A percentile compares a stretch with the other conserved stretches of the same genome.
Conservation (phyloP, 2,113 vertebrate species). For the Pagrus major region DNA sequence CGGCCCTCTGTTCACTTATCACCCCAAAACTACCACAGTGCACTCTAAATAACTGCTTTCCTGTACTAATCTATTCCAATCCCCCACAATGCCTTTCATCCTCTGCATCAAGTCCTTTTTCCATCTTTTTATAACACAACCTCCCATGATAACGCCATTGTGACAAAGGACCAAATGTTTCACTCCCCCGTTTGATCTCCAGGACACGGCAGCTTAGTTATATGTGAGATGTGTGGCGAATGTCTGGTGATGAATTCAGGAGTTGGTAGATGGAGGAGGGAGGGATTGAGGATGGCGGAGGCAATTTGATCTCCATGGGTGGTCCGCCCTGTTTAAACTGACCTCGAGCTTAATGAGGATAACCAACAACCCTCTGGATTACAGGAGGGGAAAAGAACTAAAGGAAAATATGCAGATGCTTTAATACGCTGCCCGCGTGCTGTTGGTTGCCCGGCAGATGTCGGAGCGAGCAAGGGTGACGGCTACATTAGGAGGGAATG, state of each 20-base stretch:
- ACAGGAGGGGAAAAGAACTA: not conserved
- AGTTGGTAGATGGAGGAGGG: slow-evolving; percentile 38
- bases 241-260: slow-evolving; percentile 28
- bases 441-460: not conserved
- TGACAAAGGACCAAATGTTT: slow-evolving; percentile 36
- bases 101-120: slow-evolving; percentile 40
- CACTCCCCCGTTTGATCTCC: slow-evolving; percentile 32
- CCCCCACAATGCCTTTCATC: slow-evolving; percentile 63
- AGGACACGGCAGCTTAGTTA: slow-evolving; percentile 16
- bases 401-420: slow-evolving; percentile 37
- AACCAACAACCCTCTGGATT: slow-evolving; percentile 49
- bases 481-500: slow-evolving; percentile 59
- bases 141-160: slow-evolving; percentile 43
- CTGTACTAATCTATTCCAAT: slow-evolving; percentile 68
- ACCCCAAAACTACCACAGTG: slow-evolving; percentile 54
- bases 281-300: slow-evolving; percentile 15
- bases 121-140: slow-evolving; percentile 40
- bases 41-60: slow-evolving; percentile 72
- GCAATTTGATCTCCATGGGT: slow-evolving; percentile 68
- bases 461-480: slow-evolving; percentile 20
- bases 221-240: slow-evolving; percentile 23
- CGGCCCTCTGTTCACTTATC: slow-evolving; percentile 71
- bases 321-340: slow-evolving; percentile 66
- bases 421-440: not conserved
- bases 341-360: slow-evolving; percentile 70